Base-by-base conservation (phyloP, 2,113 vertebrate species). In the Microtus oregoni region DNA sequence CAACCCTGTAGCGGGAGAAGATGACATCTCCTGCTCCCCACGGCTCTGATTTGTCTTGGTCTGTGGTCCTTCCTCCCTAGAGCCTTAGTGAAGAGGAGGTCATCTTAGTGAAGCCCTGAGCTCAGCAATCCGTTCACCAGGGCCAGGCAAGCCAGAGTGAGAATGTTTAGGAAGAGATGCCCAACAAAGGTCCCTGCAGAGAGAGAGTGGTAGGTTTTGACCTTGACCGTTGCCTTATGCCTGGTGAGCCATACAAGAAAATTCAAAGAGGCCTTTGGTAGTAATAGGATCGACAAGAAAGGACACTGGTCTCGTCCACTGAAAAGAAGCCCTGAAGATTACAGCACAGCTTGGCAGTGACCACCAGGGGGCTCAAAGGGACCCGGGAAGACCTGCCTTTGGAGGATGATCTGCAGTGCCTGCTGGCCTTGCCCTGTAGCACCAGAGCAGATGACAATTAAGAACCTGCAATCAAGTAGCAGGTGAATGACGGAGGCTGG, bases 351-450 rank as follows among this genome's bases (percentile, higher is more conserved):
- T 82, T 50, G 63, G n/a, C 0, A 52, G 65, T 94, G 94, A 94
- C 96, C 88, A 75, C 90, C 65, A 94, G 78, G 90, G 73, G 90
- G 77, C 76, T 97, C 97, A 76, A 76, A 38, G 89, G 26, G 7
- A 65, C 92, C 55, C 70, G 32, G 32, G 7, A 12, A 77, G 30
- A 67, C 38, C 85, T 58, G 41, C 12, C 38, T 82, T n/a, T 75
- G 20, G 61, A 87, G 30, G 35, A 89, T 30, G 91, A 26, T 26
- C 93, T 89, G 68, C 26, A 8, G n/a, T 58, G 75, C 83, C 63
- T 83, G 14, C 55, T 55, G 67, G 38, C 32, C 70, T 76, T 61
- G 86, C n/a, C 83, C 93, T 89, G 30, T 14, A 55, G 65, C 41
- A 67, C 67, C 30, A 86, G 24, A 85, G 75, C 24, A 90, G 24